Evolutionary conservation across 1,140 invertebrate species (phyloP).

Genomic region (Philopotamus ludificatus): DNA sequence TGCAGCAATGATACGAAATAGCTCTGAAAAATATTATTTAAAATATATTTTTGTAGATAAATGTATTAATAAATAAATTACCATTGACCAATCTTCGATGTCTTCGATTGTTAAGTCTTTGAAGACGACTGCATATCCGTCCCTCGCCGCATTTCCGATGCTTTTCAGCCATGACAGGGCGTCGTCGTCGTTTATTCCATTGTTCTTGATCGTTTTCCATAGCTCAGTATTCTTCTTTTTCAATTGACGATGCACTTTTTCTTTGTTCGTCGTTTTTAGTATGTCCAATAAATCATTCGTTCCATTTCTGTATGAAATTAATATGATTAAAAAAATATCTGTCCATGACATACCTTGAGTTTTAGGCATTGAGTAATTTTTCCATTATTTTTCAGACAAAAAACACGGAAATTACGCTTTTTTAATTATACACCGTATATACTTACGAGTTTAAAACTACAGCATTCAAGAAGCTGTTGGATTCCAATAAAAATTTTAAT

Average conservation of each 20-base stretch:
- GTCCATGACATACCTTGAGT: no score
- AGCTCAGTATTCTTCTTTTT: slow-evolving; percentile 24
- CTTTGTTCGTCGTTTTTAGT: background rate
- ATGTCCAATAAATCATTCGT: background rate
- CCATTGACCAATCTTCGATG: slow-evolving; percentile 49
- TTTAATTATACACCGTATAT: background rate
- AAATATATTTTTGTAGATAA: background rate
- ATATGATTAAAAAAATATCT: no score
- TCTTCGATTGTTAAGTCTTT: slow-evolving; percentile 46
- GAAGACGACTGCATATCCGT: slow-evolving; percentile 53
- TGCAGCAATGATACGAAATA: slow-evolving; percentile 56
- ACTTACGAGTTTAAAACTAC: slow-evolving; percentile 66
- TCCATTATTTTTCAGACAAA: no score
- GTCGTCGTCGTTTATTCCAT: slow-evolving; percentile 38
- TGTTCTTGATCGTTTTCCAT: slow-evolving; percentile 23
- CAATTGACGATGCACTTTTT: background rate
- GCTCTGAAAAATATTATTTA: slow-evolving; percentile 45
- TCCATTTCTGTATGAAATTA: background rate
- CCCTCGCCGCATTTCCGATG: slow-evolving; percentile 50
- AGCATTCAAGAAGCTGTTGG: slow-evolving; percentile 57
- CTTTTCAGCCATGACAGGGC: slow-evolving; percentile 50
- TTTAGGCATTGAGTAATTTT: no score
- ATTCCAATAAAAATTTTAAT: slow-evolving; percentile 57
- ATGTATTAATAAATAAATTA: slow-evolving; percentile 41
- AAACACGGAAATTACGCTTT: background rate